Evolutionary conservation across 1,140 invertebrate genomes (phyloP).

Genomic region (Parapsyche elsis): DNA sequence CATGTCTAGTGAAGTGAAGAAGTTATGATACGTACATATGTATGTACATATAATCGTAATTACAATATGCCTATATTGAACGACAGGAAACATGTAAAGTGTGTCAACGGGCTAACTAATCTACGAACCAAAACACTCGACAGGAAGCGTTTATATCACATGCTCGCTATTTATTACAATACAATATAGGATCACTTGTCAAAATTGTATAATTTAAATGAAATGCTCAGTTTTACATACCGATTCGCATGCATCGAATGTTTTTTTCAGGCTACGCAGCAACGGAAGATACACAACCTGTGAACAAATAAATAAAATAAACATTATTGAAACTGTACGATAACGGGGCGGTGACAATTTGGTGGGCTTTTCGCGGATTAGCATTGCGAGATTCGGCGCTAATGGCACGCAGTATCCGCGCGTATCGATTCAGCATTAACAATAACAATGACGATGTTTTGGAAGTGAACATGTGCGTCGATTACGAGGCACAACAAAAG

Average conservation of each 20-base stretch:
- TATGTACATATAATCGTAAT: no score
- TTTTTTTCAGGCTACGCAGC: slow-evolving; percentile 8
- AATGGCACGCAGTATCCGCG: neutral
- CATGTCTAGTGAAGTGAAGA: no score
- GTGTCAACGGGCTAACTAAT: slow-evolving; percentile 23
- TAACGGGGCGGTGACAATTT: no score
- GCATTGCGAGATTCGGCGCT: no score
- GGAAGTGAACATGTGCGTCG: neutral
- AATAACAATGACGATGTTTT: neutral
- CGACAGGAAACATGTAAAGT: slow-evolving; percentile 1
- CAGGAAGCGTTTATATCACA: neutral
- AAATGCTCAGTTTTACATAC: neutral
- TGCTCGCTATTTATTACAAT: neutral
- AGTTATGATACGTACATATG: no score
- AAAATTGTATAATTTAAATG: neutral
- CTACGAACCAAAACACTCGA: slow-evolving; percentile 10
- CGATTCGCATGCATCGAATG: slow-evolving; percentile 35
- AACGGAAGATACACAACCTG: slow-evolving; percentile 21
- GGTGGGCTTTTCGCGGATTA: no score
- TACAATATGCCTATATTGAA: neutral
- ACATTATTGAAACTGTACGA: no score
- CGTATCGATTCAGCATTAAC: neutral
- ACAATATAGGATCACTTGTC: neutral
- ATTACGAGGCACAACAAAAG: slow-evolving; percentile 12
- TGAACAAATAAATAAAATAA: neutral